Evolutionary conservation across 2,113 vertebrate species (phyloP), one percentile per base, ranked within the genome.

Genomic region (Cricetomys ansorgei): DNA sequence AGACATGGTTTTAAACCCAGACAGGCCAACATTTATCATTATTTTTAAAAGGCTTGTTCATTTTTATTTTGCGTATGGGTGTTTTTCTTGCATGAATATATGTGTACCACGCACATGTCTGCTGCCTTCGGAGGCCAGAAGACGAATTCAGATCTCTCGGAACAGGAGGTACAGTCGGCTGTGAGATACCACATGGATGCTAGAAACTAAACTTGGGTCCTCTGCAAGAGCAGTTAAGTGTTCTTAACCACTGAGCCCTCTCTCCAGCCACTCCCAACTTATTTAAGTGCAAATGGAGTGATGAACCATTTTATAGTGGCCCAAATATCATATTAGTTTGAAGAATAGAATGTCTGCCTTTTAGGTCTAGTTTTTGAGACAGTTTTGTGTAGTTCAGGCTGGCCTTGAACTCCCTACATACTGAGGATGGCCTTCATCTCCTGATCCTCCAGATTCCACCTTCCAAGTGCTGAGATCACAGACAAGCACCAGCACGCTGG

Each of bases 271-370:
- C 16, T 40, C 92, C 95, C 75, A 84, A 91, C 50, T 80, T 97
- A 96, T 95, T 98, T 97, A 96, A 95, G 97, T 70, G 96, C 69
- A 97, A 97, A 84, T 94, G 85, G 89, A 97, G 96, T 59, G 85
- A 90, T 77, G 62, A 93, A 88, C 92, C 97, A 96, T 97, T 98
- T 97, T 69, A 93, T 75, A 15, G 53, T 91, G 96, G 91, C 77
- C 91, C 53, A 1, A 5, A 92, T 50, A 73, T 97, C 96, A 96
- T 67, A 85, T 91, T 80, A 76, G 7, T 88, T 89, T 70, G 73
- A 88, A 91, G 84, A 64, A 84, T 70, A 69, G 70, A 75, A 48
- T 31, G 88, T 65, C 7, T 88, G 64, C 53, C 65, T 94, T n/a
- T 1, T 64, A 43, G 48, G 76, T 65, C 43, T 45, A 84, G 53